Evolutionary conservation across 2,113 vertebrate genomes (phyloP), one percentile per base, ranked within the genome.

Genomic region (Calidris pugnax): DNA sequence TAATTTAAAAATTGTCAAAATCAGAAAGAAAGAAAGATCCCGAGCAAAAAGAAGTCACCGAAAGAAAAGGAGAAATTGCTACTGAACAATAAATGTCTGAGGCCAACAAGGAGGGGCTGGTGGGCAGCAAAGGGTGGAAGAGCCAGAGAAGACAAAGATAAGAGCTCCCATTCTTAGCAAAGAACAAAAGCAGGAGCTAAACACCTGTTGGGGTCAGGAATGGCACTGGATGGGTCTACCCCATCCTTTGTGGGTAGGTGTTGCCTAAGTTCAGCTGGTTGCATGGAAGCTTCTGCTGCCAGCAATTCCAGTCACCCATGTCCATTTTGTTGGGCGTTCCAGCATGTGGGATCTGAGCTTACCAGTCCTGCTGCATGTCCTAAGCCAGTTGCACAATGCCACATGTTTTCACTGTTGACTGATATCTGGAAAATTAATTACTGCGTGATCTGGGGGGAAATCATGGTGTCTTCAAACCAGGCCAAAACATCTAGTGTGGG

Each of bases 1-100:
- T 95, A 68, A 93, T 96, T 97, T 95, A 60, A 93, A 95, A 89
- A 94, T 86, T 95, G 91, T 91, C 51, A 93, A 67, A 95, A 88
- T 92, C 76, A 76, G 88, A 95, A 94, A 93, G 81, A 71, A 78
- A 69, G 81, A 71, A 78, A 69, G 59, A 89, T 95, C 45, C 51
- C 2, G 0, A 86, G 80, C 39, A 43, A 85, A 77, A 79, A 12
- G 37, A 69, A 94, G 63, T 48, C 62, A 47, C 35, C 1, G 3
- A 51, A 81, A 74, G 37, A 26, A 93, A 88, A 64, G 41, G 35
- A 83, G 73, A 56, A 60, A 39, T 53, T 64, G 33, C 72, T 60
- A 4, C 17, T 11, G 28, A 90, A 69, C 51, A 75, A 67, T 28
- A 63, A 77, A 45, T n/a, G 10, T 24, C 53, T 63, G 82, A 67